Evolutionary conservation across 1,140 invertebrate genomes (phyloP).

Genomic region (Temnothorax nylanderi): DNA sequence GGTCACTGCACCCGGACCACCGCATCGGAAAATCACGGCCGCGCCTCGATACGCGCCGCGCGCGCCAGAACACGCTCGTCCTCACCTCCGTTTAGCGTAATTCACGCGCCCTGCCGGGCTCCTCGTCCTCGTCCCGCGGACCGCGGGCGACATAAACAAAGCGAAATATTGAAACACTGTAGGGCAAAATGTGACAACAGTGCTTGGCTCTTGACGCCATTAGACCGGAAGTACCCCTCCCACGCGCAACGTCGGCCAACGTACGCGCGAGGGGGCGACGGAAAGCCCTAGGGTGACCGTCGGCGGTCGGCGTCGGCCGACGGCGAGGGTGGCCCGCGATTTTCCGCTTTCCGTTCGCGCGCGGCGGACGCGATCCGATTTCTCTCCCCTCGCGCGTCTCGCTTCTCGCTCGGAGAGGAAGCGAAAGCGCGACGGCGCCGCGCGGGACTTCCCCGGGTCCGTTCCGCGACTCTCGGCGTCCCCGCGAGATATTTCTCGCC

Average conservation of each 20-base stretch:
- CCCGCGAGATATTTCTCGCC: not conserved
- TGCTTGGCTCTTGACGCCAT: constrained; percentile 83
- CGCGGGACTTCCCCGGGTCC: too few relatives aligned
- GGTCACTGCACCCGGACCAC: constrained; percentile 80
- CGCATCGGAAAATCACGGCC: constrained; percentile 69
- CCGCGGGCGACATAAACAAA: constrained; percentile 82
- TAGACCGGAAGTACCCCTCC: constrained; percentile 80
- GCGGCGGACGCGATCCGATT: too few relatives aligned
- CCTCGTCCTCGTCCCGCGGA: constrained; percentile 59
- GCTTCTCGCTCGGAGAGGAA: too few relatives aligned
- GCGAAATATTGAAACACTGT: constrained; percentile 85
- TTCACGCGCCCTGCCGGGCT: constrained; percentile 42
- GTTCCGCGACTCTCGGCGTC: too few relatives aligned
- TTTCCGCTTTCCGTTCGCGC: too few relatives aligned
- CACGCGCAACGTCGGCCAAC: not conserved
- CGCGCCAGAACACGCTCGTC: constrained; percentile 27
- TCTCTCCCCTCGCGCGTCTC: too few relatives aligned
- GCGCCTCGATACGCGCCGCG: constrained; percentile 23
- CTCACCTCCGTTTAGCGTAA: constrained; percentile 63
- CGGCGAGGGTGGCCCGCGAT: too few relatives aligned
- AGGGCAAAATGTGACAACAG: constrained; percentile 85
- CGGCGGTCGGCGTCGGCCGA: too few relatives aligned
- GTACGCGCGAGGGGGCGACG: not conserved
- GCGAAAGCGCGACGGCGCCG: too few relatives aligned
- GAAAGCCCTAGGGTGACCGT: not conserved